Evolutionary conservation across 2,797 vertebrate genomes (phyloP).

Genomic region (Rhabdomys pumilio): DNA sequence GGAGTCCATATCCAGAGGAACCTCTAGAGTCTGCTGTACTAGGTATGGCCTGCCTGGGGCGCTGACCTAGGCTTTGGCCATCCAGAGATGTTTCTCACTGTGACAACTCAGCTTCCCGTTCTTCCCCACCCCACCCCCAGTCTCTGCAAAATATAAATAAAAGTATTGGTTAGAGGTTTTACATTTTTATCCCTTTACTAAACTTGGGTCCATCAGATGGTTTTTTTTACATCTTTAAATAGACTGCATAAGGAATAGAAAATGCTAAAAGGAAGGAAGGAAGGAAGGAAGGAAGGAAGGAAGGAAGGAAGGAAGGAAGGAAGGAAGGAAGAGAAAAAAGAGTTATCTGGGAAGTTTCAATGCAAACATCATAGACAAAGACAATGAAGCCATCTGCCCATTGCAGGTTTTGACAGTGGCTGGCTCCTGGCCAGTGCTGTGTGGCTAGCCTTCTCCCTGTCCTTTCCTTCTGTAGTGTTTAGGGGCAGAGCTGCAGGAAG

Average conservation of each 20-base stretch:
- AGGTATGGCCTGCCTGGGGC: not conserved
- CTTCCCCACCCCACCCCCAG: not conserved
- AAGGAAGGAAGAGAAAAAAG: not conserved
- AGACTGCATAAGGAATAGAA: not conserved
- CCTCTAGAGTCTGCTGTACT: too few relatives aligned
- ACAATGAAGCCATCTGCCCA: fast-evolving
- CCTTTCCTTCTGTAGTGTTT: too few relatives aligned
- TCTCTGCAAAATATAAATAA: not conserved
- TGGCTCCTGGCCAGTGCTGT: fast-evolving
- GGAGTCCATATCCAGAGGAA: not conserved
- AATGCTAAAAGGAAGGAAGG: not conserved
- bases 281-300: too few relatives aligned
- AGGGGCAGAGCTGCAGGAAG: not conserved
- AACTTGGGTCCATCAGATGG: not conserved
- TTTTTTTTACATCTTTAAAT: not conserved
- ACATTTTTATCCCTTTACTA: not conserved
- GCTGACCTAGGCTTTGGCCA: not conserved
- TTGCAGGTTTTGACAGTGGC: not conserved
- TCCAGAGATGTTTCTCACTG: not conserved
- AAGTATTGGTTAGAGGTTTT: not conserved
- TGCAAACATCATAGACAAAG: not conserved
- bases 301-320: too few relatives aligned
- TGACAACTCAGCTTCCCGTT: not conserved
- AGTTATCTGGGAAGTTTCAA: not conserved
- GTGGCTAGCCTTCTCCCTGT: not conserved